Conservation (phyloP, 30 jellyfish, hydroid and myxozoan species). For the Hydractinia symbiolongicarpus region DNA sequence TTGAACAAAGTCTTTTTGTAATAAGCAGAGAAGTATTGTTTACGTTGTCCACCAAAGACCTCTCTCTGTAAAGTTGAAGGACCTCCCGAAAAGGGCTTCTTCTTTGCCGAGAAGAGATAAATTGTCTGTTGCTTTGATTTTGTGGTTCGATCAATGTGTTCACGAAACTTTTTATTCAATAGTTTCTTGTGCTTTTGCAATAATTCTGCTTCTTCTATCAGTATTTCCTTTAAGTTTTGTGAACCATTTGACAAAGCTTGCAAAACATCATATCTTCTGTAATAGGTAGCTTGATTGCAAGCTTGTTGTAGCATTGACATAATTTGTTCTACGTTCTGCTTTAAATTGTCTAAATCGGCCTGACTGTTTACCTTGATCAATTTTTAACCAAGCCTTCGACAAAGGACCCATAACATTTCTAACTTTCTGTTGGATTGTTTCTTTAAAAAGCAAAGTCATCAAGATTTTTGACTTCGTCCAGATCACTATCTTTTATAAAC, state of each 20-base stretch:
- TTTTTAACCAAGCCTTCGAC: no score
- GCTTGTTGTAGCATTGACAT: no score
- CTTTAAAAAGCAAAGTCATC: no score
- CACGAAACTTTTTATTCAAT: not conserved
- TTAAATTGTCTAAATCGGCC: no score
- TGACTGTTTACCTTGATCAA: no score
- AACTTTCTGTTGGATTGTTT: no score
- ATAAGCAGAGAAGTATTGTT: conserved; percentile 4
- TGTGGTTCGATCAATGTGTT: not conserved
- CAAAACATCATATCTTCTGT: not conserved
- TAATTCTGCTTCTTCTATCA: not conserved
- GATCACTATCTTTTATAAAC: no score
- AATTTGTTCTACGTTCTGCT: no score
- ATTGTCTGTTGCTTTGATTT: not conserved
- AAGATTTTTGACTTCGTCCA: no score
- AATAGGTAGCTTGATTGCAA: no score
- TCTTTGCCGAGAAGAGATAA: not conserved
- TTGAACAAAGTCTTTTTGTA: not conserved
- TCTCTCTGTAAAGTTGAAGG: not conserved
- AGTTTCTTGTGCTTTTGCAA: not conserved
- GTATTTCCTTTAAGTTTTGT: not conserved
- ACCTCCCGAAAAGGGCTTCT: not conserved
- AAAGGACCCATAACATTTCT: no score
- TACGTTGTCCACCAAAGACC: conserved; percentile 6
- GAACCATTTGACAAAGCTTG: not conserved